phyloP scores from a whole-genome alignment of 2,888 invertebrate species.

The Molanna angustata region DNA sequence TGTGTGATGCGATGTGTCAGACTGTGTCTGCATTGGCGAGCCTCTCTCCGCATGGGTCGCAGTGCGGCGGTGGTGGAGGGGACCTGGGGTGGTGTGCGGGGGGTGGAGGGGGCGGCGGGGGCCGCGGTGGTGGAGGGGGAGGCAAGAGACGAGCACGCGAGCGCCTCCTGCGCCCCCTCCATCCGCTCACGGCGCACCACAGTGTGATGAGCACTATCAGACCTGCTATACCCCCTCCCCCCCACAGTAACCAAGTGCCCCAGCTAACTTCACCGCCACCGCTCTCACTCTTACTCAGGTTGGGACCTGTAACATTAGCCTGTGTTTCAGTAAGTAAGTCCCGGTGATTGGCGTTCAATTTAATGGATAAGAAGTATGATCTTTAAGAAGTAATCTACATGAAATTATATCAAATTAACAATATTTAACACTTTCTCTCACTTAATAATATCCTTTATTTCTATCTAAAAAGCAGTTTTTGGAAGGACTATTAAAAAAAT shows the following conservation, averaged over 20 bases:
- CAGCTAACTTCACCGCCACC: conserved; percentile 27
- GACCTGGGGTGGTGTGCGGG: conserved; percentile 45
- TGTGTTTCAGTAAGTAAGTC: conserved; percentile 24
- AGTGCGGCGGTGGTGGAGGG: conserved; percentile 42
- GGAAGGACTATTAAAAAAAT: too few relatives aligned
- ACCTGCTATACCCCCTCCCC: conserved; percentile 24
- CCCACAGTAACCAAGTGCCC: conserved; percentile 28
- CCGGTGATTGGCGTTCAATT: conserved; percentile 2
- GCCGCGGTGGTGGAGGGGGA: conserved; percentile 42
- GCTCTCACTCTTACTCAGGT: conserved; percentile 24
- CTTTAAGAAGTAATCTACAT: too few relatives aligned
- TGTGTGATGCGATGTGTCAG: conserved; percentile 44
- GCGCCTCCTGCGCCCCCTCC: conserved; percentile 45
- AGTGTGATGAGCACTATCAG: conserved; percentile 37
- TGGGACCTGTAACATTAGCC: conserved; percentile 27
- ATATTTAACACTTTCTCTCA: too few relatives aligned
- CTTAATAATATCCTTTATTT: too few relatives aligned
- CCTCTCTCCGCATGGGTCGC: conserved; percentile 38
- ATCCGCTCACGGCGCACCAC: conserved; percentile 34
- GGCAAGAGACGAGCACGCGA: conserved; percentile 48
- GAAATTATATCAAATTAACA: too few relatives aligned
- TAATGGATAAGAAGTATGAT: too few relatives aligned
- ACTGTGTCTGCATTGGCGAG: conserved; percentile 42
- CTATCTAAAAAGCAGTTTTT: too few relatives aligned
- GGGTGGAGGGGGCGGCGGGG: conserved; percentile 43